Evolutionary conservation across 2,888 invertebrate species (phyloP), one percentile per base, ranked within the genome.

Genomic region (Nezara viridula): DNA sequence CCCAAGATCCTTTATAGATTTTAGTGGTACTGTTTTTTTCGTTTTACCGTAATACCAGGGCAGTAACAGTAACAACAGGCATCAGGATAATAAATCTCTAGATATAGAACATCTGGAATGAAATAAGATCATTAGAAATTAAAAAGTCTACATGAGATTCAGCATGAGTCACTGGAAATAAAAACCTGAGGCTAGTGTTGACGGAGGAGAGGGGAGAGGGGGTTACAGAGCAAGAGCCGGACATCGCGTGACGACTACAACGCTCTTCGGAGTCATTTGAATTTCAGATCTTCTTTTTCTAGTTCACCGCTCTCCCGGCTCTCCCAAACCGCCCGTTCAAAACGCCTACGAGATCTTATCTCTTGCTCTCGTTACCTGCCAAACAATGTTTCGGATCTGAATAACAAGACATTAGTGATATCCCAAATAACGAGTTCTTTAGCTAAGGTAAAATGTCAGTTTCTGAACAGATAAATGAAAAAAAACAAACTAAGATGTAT

Each of bases 261-360:
- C 81, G 44, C 81, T 81, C 81, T 81, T 81, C n/a, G 44, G n/a
- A 12, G 5, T 81, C 44, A 81, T 81, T 81, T 81, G 81, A 81
- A 81, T 81, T 81, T 81, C 81, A 81, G 81, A 81, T 81, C 81
- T 37, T 77, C 77, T 81, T 81, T 81, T 81, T 81, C 81, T 81
- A 47, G 40, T 81, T 44, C 81, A 47, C 44, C 44, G 16, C n/a
- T n/a, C n/a, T 16, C 40, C 12, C 19, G 37, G 37, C 32, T 37
- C 66, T 73, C 27, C 66, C 21, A 32, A 66, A 66, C 66, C 16
- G 16, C 66, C 66, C 0, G 32, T 73, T 73, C 37, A 37, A 73
- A 73, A 73, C 66, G 32, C 37, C 66, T 37, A 37, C 32, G 4
- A 16, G 66, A 32, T 37, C 1, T 1, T 73, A 73, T 73, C 66